Percentiles rank a stretch among this genome's conserved stretches.
These are phyloP conservation scores for Pocillopora verrucosa DNA, from an alignment of 64 coral and sea anemone species.

Conservation along the genomic window DNA sequence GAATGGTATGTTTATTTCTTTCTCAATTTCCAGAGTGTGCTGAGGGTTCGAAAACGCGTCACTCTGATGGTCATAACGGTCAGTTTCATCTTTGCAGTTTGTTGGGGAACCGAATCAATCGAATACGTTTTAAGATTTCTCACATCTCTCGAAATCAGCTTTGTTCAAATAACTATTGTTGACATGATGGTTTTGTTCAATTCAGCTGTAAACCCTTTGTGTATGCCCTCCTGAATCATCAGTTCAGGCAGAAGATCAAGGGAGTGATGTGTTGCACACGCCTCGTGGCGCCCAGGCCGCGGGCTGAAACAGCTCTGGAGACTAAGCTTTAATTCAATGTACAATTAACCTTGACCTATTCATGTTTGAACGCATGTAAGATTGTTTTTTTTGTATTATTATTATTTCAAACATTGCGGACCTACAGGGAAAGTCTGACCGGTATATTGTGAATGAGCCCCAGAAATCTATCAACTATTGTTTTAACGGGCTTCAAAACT, in stretches of 20 bases:
- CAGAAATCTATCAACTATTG: too few relatives aligned
- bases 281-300: too few relatives aligned
- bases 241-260: background rate
- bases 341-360: too few relatives aligned
- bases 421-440: too few relatives aligned
- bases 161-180: background rate
- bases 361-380: too few relatives aligned
- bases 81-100: conserved; percentile 28
- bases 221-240: background rate
- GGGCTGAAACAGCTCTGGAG: too few relatives aligned
- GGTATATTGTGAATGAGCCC: too few relatives aligned
- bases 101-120: conserved; percentile 26
- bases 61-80: conserved; percentile 38
- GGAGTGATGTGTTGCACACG: background rate
- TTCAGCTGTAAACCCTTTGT: background rate
- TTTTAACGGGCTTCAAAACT: too few relatives aligned
- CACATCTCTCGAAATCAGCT: background rate
- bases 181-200: background rate
- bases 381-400: too few relatives aligned
- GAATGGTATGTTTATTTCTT: background rate
- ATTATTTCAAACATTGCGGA: too few relatives aligned
- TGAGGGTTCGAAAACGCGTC: conserved; percentile 26
- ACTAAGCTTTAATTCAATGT: too few relatives aligned
- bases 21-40: background rate
- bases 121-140: background rate